phyloP scores from a whole-genome alignment of 2,113 vertebrate species.

The Parotia lawesii region DNA sequence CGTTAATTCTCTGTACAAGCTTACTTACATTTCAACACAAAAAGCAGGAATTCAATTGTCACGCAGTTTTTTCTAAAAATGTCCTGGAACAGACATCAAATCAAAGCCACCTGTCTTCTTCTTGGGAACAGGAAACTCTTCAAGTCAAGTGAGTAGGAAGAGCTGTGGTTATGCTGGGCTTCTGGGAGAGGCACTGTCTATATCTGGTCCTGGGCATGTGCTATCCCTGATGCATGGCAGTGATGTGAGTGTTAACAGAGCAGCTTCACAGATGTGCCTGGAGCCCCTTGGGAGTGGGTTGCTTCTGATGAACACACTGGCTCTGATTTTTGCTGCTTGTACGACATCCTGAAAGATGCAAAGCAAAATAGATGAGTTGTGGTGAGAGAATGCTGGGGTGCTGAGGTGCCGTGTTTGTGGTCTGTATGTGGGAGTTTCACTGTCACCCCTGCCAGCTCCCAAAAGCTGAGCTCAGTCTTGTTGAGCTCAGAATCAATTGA shows the following conservation, averaged over 20 bases:
- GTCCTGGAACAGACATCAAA: neutral
- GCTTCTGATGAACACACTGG: neutral
- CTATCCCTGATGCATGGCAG: neutral
- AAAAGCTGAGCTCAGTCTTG: neutral
- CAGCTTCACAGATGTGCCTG: neutral
- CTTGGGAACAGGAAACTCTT: neutral
- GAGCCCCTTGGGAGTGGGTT: neutral
- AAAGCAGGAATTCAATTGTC: neutral
- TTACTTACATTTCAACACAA: neutral
- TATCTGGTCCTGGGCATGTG: neutral
- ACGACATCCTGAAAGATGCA: neutral
- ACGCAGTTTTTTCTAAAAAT: neutral
- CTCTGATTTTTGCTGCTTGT: neutral
- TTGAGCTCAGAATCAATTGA: neutral
- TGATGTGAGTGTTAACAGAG: neutral
- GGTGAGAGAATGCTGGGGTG: neutral
- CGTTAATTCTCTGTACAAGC: rapidly evolving
- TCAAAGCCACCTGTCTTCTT: neutral
- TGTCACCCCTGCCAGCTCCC: neutral
- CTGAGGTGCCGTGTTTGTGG: neutral
- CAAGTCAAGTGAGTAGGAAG: neutral
- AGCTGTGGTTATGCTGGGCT: neutral
- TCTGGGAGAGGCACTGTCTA: neutral
- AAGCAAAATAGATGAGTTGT: neutral
- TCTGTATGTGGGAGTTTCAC: neutral